Evolutionary conservation across 2,797 vertebrate species (phyloP).

Genomic region (Agapornis canus): DNA sequence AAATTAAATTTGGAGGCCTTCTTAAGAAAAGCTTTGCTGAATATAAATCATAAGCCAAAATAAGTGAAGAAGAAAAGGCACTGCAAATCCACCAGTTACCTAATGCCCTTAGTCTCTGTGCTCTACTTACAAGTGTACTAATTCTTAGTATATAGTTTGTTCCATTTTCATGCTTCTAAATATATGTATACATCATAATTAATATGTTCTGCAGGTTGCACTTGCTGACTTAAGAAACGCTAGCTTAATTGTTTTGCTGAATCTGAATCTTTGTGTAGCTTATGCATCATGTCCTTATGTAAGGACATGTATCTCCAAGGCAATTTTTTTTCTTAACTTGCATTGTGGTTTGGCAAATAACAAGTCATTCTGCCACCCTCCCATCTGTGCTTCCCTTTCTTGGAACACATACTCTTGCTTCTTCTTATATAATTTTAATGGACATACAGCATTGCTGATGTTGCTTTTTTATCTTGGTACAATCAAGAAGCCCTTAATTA

Average conservation of each 20-base stretch:
- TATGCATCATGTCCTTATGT: not conserved
- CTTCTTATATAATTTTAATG: not conserved
- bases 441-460: not conserved
- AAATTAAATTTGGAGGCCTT: not conserved
- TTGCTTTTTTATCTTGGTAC: not conserved
- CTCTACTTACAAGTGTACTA: not conserved
- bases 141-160: not conserved
- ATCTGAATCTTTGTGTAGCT: not conserved
- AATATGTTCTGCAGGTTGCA: not conserved
- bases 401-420: not conserved
- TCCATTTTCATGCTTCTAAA: constrained; percentile 9
- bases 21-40: not conserved
- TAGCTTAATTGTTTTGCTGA: not conserved
- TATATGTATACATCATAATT: not conserved
- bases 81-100: not conserved
- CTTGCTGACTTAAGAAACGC: not conserved
- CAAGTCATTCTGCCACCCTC: not conserved
- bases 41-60: not conserved
- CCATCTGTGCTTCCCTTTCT: not conserved
- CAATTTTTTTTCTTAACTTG: not conserved
- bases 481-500: not conserved
- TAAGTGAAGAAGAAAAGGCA: not conserved
- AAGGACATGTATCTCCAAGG: not conserved
- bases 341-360: not conserved
- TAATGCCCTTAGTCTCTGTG: not conserved